Base-by-base conservation (phyloP, 1,140 invertebrate genomes). In the Drosophila nikananu region DNA sequence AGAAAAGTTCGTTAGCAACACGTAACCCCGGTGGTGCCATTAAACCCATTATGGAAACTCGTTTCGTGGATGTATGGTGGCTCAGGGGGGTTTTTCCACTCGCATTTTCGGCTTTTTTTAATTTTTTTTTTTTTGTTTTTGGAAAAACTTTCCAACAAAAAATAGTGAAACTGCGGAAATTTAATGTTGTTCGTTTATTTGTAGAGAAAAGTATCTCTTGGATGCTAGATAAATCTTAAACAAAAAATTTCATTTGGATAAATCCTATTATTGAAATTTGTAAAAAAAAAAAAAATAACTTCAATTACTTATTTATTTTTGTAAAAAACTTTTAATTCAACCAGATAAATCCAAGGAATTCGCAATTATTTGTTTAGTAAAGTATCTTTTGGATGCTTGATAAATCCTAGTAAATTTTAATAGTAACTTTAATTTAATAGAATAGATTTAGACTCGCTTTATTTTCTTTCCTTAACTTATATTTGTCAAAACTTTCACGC, bases 21-120 rank as follows among this genome's bases (percentile, higher is more conserved):
- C 65, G 44, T 72, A 60, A 49, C 52, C 70, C 46, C 63, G 23
- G 21, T 25, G 35, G 42, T 51, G 55, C 44, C 77, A 80, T 78
- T 78, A 78, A 81, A 80, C 77, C 55, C 76, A 83, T 83, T 84
- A 54, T 10, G 52, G 25, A 84, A 83, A 83, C 81, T 66, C 48
- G 81, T 84, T 83, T 80, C 58, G 63, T 73, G 65, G 30, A 13
- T 37, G 46, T 30, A 25, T 9, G 30, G 27, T 12, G 52, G 21
- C 35, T 58, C 12, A 42, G 23, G 67, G 67, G 41, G 59, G 72
- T 60, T 60, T 68, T 71, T 71, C 67, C 67, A 60, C 55, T 55
- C 23, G 5, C 23, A 37, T 32, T 35, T 52, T 41, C 13, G 55
- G 41, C 27, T 7, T 12, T 44, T 46, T 44, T 9, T n/a, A n/a